These are phyloP conservation scores for Anhinga anhinga DNA, from an alignment of 2,113 vertebrate species.

Conservation along the genomic window DNA sequence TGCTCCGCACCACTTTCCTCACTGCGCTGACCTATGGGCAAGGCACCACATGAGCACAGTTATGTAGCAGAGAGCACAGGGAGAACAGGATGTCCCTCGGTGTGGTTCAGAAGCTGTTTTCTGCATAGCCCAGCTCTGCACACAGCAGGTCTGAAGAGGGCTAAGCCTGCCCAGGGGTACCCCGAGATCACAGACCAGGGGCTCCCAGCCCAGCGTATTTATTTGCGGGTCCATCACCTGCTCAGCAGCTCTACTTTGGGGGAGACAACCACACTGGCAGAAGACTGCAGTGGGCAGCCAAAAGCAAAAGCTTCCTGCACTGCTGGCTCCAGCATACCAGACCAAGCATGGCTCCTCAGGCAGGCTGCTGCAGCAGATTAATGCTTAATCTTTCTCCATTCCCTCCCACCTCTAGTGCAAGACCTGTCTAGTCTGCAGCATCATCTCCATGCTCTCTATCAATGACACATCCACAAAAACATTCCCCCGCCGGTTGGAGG, in stretches of 20 bases:
- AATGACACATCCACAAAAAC: rapidly evolving
- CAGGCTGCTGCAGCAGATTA: background rate
- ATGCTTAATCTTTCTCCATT: rapidly evolving
- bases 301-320: background rate
- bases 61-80: background rate
- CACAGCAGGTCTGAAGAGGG: background rate
- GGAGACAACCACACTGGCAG: background rate
- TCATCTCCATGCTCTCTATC: rapidly evolving
- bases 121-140: background rate
- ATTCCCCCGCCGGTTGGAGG: rapidly evolving
- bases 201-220: rapidly evolving
- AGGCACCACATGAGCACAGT: rapidly evolving
- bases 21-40: rapidly evolving
- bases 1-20: background rate
- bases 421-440: background rate
- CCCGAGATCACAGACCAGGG: rapidly evolving
- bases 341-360: rapidly evolving
- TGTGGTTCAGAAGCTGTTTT: rapidly evolving
- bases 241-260: background rate
- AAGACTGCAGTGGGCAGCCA: background rate
- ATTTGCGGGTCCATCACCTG: background rate
- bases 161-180: background rate
- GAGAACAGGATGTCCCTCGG: background rate
- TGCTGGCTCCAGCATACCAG: background rate
- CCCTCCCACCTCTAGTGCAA: rapidly evolving